Base-by-base conservation (phyloP, 2,113 vertebrate species). In the Rhinolophus sinicus region DNA sequence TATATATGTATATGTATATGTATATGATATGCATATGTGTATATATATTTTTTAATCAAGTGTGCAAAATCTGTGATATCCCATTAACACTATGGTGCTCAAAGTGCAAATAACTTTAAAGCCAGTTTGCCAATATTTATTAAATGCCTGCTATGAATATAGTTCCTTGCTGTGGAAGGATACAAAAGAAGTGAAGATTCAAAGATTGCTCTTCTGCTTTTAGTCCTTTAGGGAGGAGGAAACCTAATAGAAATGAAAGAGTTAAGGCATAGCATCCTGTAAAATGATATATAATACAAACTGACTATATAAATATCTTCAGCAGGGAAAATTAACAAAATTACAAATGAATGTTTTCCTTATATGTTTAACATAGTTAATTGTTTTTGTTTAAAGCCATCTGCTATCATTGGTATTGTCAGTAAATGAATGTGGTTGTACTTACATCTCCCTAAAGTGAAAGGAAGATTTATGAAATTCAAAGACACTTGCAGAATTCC, bases 91-190 rank as follows among this genome's bases (percentile, higher is more conserved):
- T 82, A 87, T 67, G 40, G 30, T 70, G n/a, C 73, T 8, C 60
- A 95, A 90, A 85, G 56, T 76, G 18, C 2, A 14, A 72, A 24
- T 86, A 56, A 86, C 67, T 76, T 62, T 81, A 90, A 86, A 93
- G 26, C 44, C 73, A 75, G 90, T 40, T 76, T 93, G 50, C 56
- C 38, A 35, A 16, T 67, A 38, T 81, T 96, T 86, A 86, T 91
- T 56, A 82, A 86, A 60, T 82, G 33, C 19, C 92, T 91, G 28
- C 76, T 82, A 50, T 82, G 64, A 76, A 60, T 90, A 40, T 54
- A 83, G 83, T 54, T 77, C 33, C 40, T 93, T 67, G 56, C 44
- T 67, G 83, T 94, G n/a, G 60, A 94, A 94, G 76, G 52, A 60
- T 77, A 94, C 69, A 92, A 88, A 92, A 52, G 76, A 82, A 83